These are phyloP conservation scores for Xenus cinereus DNA, from an alignment of 2,113 vertebrate genomes.

Conservation along the genomic window DNA sequence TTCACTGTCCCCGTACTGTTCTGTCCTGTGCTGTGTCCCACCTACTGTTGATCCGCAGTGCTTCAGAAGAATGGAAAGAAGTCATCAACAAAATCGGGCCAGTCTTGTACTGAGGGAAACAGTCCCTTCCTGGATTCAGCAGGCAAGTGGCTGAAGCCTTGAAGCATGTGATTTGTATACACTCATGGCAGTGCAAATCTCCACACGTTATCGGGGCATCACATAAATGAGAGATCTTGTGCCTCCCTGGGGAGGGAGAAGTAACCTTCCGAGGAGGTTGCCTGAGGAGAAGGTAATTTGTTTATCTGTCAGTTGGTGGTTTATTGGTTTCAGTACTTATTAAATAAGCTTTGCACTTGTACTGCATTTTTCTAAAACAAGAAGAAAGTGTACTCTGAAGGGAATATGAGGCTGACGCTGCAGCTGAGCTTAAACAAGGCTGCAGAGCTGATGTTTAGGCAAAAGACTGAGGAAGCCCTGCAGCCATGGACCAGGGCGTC, in stretches of 20 bases:
- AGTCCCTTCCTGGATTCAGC: neutral
- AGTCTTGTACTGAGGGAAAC: neutral
- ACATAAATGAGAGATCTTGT: neutral
- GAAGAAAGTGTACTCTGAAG: neutral
- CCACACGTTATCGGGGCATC: neutral
- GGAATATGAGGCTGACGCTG: neutral
- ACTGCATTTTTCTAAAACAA: neutral
- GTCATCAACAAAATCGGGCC: neutral
- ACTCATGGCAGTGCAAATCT: neutral
- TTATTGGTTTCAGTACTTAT: constrained; percentile 16
- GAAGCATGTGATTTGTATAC: neutral
- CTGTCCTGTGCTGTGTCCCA: neutral
- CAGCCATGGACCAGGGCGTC: neutral
- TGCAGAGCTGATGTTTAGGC: neutral
- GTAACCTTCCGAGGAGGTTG: neutral
- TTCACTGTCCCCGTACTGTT: neutral
- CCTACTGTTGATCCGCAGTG: neutral
- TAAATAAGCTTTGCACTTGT: constrained; percentile 4
- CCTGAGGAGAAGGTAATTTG: constrained; percentile 21
- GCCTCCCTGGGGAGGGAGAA: neutral
- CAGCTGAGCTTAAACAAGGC: neutral
- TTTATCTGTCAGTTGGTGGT: neutral
- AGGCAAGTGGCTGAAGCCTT: neutral
- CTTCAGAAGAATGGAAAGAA: neutral
- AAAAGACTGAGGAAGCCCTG: neutral